phyloP scores from a whole-genome alignment of 1,140 invertebrate species.

The Macrobrachium rosenbergii region DNA sequence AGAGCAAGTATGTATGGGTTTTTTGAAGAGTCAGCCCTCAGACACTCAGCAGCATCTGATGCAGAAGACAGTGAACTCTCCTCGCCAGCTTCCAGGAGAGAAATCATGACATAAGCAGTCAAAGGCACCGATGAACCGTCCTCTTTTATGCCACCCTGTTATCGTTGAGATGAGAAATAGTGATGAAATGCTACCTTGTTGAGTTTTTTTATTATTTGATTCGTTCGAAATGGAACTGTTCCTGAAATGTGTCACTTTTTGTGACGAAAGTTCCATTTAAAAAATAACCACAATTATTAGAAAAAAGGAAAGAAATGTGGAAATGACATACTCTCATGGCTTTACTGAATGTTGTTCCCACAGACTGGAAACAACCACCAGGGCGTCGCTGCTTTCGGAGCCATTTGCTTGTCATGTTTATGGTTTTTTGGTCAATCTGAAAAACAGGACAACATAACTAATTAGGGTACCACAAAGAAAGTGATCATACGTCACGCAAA shows the following conservation, averaged over 20 bases:
- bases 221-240: neutral
- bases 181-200: neutral
- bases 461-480: neutral
- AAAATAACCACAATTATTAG: no score
- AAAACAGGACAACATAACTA: neutral
- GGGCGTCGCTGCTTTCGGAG: constrained; percentile 75
- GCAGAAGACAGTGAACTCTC: constrained; percentile 31
- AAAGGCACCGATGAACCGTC: constrained; percentile 71
- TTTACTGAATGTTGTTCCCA: constrained; percentile 81
- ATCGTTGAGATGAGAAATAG: neutral
- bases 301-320: no score
- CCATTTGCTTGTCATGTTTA: neutral
- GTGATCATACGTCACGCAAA: no score
- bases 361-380: constrained; percentile 85
- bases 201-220: neutral
- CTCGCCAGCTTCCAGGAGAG: constrained; percentile 26
- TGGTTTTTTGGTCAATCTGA: constrained; percentile 75
- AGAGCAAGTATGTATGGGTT: constrained; percentile 32
- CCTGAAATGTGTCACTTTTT: no score
- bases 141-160: constrained; percentile 2
- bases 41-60: neutral
- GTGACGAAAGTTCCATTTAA: no score
- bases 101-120: constrained; percentile 31
- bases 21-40: neutral
- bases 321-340: neutral